phyloP scores from a whole-genome alignment of 2,888 invertebrate genomes.

The Acrobasis suavella region DNA sequence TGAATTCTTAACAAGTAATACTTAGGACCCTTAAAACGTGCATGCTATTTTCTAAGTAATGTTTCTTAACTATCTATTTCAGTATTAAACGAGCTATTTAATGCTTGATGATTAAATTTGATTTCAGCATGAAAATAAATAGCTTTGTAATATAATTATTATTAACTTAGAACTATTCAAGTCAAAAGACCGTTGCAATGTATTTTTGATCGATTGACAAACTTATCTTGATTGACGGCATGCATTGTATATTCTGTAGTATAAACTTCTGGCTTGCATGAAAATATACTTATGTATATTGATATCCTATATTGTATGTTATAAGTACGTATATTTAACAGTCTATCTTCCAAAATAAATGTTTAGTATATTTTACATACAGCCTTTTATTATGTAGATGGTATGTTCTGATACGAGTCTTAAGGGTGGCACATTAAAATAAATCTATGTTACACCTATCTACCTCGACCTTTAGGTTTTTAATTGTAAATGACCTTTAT shows the following conservation, averaged over 20 bases:
- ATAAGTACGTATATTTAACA: slow-evolving; percentile 56
- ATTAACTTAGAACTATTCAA: slow-evolving; percentile 39
- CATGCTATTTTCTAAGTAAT: slow-evolving; percentile 14
- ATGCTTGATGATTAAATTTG: slow-evolving; percentile 13
- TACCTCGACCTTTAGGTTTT: slow-evolving; percentile 38
- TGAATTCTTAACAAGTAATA: background rate
- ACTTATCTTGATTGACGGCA: slow-evolving; percentile 52
- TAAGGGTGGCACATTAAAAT: slow-evolving; percentile 52
- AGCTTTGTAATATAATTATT: slow-evolving; percentile 40
- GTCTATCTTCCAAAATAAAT: slow-evolving; percentile 81
- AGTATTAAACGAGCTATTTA: slow-evolving; percentile 10
- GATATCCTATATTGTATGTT: slow-evolving; percentile 42
- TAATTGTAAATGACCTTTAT: slow-evolving; percentile 30
- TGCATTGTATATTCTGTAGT: slow-evolving; percentile 71
- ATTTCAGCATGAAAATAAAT: slow-evolving; percentile 19
- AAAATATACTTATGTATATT: slow-evolving; percentile 62
- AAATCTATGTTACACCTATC: slow-evolving; percentile 43
- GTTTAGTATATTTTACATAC: slow-evolving; percentile 62
- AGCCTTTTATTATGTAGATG: slow-evolving; percentile 56
- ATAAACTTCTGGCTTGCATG: slow-evolving; percentile 71
- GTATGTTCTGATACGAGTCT: slow-evolving; percentile 40
- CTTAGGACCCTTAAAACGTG: slow-evolving; percentile 3
- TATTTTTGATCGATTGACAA: slow-evolving; percentile 55
- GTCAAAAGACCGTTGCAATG: slow-evolving; percentile 47
- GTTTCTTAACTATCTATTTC: slow-evolving; percentile 18